A percentile compares a stretch with the other conserved stretches of the same genome.
phyloP scores from a whole-genome alignment of 2,113 vertebrate species.

The Mola mola region DNA sequence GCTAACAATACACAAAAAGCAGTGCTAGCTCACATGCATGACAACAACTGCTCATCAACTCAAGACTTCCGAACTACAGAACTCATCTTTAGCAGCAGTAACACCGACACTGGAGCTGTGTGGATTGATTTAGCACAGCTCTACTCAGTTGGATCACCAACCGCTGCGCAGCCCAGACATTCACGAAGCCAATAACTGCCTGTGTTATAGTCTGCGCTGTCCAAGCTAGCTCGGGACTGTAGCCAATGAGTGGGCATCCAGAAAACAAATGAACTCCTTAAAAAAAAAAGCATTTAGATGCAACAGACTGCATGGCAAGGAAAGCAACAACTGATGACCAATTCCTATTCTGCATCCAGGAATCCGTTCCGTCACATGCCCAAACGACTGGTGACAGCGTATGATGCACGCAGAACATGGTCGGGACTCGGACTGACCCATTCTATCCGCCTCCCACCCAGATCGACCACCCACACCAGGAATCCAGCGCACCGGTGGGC shows the following conservation, averaged over 20 bases:
- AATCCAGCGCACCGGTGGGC: slow-evolving; percentile 53
- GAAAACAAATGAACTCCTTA: slow-evolving; percentile 24
- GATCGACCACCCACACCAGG: slow-evolving; percentile 39
- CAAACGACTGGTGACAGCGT: slow-evolving; percentile 37
- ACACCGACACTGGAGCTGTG: too few species aligned
- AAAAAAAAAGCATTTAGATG: slow-evolving; percentile 25
- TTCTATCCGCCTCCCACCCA: slow-evolving; percentile 24
- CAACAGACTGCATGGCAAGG: slow-evolving; percentile 13
- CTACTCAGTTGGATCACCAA: too few species aligned
- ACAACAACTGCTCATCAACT: too few species aligned
- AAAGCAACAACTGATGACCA: slow-evolving; percentile 11
- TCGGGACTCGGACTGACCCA: slow-evolving; percentile 32
- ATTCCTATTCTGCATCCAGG: slow-evolving; percentile 15
- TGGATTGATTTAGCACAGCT: not conserved
- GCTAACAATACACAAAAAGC: too few species aligned
- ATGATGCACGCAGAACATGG: slow-evolving; percentile 22
- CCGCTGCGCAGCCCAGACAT: too few species aligned
- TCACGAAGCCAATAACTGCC: not conserved
- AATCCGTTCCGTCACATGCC: slow-evolving; percentile 29
- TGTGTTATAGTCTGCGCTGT: slow-evolving; percentile 2
- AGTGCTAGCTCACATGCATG: too few species aligned
- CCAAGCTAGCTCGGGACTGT: slow-evolving; percentile 23
- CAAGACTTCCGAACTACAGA: too few species aligned
- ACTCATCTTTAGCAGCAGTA: too few species aligned
- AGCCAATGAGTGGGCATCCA: slow-evolving; percentile 35